Percentiles rank a stretch among this genome's conserved stretches.
phyloP scores from a whole-genome alignment of 2,797 vertebrate genomes.

The Tympanoctomys barrerae region DNA sequence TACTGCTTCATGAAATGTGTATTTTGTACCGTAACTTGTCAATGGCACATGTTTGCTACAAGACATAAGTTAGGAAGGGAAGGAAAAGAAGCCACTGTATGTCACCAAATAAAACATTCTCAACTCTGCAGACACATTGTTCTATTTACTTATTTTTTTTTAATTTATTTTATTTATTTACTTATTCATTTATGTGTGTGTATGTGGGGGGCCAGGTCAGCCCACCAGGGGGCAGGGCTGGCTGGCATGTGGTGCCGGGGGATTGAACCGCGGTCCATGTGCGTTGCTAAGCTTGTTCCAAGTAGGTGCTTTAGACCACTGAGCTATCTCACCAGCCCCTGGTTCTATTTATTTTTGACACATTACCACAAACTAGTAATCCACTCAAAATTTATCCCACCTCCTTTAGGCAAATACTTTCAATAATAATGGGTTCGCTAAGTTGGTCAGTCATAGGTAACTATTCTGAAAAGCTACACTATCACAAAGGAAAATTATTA shows the following conservation, averaged over 20 bases:
- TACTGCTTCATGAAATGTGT: background rate
- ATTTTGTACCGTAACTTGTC: slow-evolving; percentile 30
- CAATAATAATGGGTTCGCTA: background rate
- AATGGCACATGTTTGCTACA: background rate
- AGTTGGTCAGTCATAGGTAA: background rate
- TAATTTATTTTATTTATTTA: too few relatives aligned
- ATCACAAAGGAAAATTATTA: background rate
- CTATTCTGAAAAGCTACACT: slow-evolving; percentile 6
- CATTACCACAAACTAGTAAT: slow-evolving; percentile 30
- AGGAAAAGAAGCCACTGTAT: background rate
- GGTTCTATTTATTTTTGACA: background rate
- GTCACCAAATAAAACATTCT: background rate
- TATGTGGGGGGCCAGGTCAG: too few relatives aligned
- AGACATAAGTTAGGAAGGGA: background rate
- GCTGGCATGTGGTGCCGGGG: too few relatives aligned
- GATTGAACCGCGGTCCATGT: too few relatives aligned
- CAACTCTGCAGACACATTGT: background rate
- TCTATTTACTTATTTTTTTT: too few relatives aligned
- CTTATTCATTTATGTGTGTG: too few relatives aligned
- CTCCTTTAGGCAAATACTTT: background rate
- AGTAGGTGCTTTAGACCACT: too few relatives aligned
- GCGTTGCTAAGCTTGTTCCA: too few relatives aligned
- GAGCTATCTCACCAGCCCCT: too few relatives aligned
- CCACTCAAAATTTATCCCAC: background rate
- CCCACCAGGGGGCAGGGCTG: too few relatives aligned